Base-by-base conservation (phyloP, 2,888 invertebrate genomes). In the Pterobdella sp. region DNA sequence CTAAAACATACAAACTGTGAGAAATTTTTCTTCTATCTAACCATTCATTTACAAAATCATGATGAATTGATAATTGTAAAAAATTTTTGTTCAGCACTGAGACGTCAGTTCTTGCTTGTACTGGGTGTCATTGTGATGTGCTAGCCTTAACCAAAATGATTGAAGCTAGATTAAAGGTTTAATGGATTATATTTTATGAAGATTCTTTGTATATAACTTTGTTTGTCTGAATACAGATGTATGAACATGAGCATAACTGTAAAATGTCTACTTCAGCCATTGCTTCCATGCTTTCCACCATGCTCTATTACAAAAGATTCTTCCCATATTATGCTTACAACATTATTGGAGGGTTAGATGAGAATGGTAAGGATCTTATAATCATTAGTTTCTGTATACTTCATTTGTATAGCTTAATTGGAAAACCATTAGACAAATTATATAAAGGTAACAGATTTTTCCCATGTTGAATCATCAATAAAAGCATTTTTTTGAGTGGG, bases 281-380 rank as follows among this genome's bases (percentile, higher is more conserved):
- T 2, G 94, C 97, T 1, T 95, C 97, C 84, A 91, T 98, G 91
- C 85, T 98, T 26, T 92, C 96, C 0, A 94, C 93, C 2, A 90
- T 94, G 87, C 87, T 99, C 79, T 98, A 98, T 83, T 91, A 94
- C 83, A 92, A 93, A 80, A 88, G 98, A 73, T 98, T 99, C 85
- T 99, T 99, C 85, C 98, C 98, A 0, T 97, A 96, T 84, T 98
- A 96, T 82, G 91, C 96, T 32, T 92, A 93, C 36, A 96, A 95
- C 82, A 89, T 97, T 67, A 85, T 99, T 72, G 97, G 92, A 70
- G 98, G 98, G n/a, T 70, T 98, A 72, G 95, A 97, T 85, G 88
- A 88, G 37, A 90, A 95, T 76, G 97, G 87, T 85, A 78, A 31
- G n/a, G 36, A 66, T 66, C 18, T 35, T 37, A 68, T 22, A 56